These are phyloP conservation scores for Drosophila infuscata DNA, from an alignment of 2,888 invertebrate genomes.

Conservation along the genomic window DNA sequence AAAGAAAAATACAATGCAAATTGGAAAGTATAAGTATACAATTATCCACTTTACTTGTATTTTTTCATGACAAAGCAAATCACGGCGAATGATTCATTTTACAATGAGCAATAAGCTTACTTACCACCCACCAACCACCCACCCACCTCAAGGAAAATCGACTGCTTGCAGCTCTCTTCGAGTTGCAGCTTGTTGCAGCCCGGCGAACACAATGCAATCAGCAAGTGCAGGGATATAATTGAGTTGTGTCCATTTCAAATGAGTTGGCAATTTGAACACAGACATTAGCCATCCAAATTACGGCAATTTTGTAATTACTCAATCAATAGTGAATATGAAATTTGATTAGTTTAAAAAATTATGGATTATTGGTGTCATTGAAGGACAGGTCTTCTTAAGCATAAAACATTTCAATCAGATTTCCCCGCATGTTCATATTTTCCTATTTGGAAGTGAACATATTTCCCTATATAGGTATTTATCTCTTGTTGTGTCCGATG, in stretches of 20 bases:
- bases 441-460: background rate
- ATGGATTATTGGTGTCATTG: background rate
- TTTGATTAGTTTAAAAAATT: slow-evolving; percentile 14
- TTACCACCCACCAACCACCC: background rate
- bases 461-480: slow-evolving; percentile 3
- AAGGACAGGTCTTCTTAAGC: background rate
- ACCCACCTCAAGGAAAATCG: background rate
- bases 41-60: background rate
- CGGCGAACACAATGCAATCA: background rate
- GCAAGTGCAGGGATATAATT: slow-evolving; percentile 21
- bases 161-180: background rate
- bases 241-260: slow-evolving; percentile 14
- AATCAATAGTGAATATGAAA: slow-evolving; percentile 26
- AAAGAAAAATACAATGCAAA: background rate
- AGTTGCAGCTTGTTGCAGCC: background rate
- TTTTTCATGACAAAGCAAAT: background rate
- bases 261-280: background rate
- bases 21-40: background rate
- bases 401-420: background rate
- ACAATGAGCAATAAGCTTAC: background rate
- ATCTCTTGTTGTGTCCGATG: slow-evolving; percentile 19
- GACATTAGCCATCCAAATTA: slow-evolving; percentile 8
- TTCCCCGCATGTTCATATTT: background rate
- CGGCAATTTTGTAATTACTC: slow-evolving; percentile 21
- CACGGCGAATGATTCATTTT: background rate